A percentile compares a stretch with the other conserved stretches of the same genome.
These are phyloP conservation scores for Heliconius hortense DNA, from an alignment of 2,888 invertebrate species.

Conservation along the genomic window DNA sequence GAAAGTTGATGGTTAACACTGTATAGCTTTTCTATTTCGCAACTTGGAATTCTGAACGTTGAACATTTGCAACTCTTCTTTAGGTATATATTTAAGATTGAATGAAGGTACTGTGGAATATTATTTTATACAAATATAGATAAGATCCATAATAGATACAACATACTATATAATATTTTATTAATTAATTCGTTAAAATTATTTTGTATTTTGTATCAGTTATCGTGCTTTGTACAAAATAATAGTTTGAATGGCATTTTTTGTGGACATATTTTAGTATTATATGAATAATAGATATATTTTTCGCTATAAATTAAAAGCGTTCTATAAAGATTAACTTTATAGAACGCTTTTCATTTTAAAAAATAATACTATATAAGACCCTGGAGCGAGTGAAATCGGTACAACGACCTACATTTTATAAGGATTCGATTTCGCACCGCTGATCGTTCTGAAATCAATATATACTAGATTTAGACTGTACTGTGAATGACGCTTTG, in stretches of 20 bases:
- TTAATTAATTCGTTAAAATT: background rate
- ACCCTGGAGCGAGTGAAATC: constrained; percentile 1
- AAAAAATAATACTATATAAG: background rate
- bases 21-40: too few species aligned
- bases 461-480: background rate
- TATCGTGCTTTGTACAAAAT: background rate
- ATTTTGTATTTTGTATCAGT: background rate
- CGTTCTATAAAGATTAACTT: too few species aligned
- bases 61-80: too few species aligned
- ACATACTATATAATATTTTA: too few species aligned
- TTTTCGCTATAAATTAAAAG: too few species aligned
- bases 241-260: background rate
- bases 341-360: background rate
- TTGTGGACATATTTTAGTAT: background rate
- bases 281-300: background rate
- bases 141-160: too few species aligned
- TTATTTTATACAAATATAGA: too few species aligned
- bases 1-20: too few species aligned
- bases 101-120: too few species aligned
- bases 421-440: constrained; percentile 15
- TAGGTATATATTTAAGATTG: too few species aligned
- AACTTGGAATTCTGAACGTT: too few species aligned
- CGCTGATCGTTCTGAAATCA: constrained; percentile 2
- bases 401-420: constrained; percentile 13
- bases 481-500: background rate